Conservation (phyloP, 2,113 vertebrate genomes). For the Aldabrachelys gigantea region DNA sequence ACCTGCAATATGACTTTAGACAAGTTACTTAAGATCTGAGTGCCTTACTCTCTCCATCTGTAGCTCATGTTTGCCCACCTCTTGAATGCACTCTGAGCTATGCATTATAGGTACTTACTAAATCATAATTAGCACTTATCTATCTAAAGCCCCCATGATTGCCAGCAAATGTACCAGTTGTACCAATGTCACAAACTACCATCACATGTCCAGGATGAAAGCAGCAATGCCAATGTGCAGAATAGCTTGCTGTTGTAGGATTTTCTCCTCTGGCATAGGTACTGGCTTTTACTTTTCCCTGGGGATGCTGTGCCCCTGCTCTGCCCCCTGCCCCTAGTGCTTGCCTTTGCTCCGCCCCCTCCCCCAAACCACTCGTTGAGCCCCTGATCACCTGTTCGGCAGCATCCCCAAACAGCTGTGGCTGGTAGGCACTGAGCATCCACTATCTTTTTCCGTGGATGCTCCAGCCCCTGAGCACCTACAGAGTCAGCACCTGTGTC, state of each 20-base stretch:
- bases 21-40: rapidly evolving
- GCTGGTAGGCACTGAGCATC: no score
- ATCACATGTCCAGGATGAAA: not conserved
- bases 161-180: not conserved
- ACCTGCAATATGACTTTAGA: not conserved
- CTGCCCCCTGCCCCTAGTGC: no score
- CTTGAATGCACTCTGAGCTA: not conserved
- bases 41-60: constrained; percentile 20
- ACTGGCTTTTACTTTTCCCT: no score
- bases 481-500: no score
- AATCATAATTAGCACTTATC: not conserved
- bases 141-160: rapidly evolving
- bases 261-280: not conserved
- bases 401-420: no score
- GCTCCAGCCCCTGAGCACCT: no score
- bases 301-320: no score
- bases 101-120: not conserved
- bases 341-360: no score
- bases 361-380: no score
- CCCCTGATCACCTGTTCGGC: no score
- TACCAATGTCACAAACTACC: no score
- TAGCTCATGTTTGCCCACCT: constrained; percentile 35
- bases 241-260: not conserved
- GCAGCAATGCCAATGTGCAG: not conserved
- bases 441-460: no score